A percentile compares a stretch with the other conserved stretches of the same genome.
Evolutionary conservation across 2,113 vertebrate genomes (phyloP).

Genomic region (Trematocara unimaculatum): DNA sequence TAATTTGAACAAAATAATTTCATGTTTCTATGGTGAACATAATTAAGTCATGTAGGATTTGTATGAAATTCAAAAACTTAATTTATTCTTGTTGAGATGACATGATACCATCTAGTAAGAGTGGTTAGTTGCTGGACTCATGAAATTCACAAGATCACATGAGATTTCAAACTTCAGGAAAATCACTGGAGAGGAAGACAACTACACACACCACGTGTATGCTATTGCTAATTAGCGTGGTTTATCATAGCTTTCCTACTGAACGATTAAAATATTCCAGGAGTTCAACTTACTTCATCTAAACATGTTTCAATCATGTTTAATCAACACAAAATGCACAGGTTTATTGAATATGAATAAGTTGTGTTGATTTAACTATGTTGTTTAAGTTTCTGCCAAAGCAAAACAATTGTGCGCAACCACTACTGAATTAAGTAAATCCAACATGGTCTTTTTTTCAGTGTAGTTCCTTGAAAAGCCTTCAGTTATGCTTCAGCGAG

Average conservation of each 20-base stretch:
- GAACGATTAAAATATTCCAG: not conserved
- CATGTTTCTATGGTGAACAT: not conserved
- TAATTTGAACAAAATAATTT: not conserved
- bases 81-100: not conserved
- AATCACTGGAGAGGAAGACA: not conserved
- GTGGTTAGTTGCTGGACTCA: not conserved
- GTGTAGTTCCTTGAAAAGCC: not conserved
- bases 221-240: not conserved
- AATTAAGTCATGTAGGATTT: not conserved
- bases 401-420: not conserved
- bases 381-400: not conserved
- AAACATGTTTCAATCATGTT: not conserved
- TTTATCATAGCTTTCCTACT: not conserved
- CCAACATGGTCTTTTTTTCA: not conserved
- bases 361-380: not conserved
- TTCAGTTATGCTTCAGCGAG: not conserved
- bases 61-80: not conserved
- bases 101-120: not conserved
- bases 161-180: not conserved
- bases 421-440: not conserved
- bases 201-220: not conserved
- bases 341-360: not conserved
- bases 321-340: not conserved
- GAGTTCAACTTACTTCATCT: not conserved
- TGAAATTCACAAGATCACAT: not conserved